Conservation (phyloP, 2,888 invertebrate genomes). For the Zhuqinia jingwanae region DNA sequence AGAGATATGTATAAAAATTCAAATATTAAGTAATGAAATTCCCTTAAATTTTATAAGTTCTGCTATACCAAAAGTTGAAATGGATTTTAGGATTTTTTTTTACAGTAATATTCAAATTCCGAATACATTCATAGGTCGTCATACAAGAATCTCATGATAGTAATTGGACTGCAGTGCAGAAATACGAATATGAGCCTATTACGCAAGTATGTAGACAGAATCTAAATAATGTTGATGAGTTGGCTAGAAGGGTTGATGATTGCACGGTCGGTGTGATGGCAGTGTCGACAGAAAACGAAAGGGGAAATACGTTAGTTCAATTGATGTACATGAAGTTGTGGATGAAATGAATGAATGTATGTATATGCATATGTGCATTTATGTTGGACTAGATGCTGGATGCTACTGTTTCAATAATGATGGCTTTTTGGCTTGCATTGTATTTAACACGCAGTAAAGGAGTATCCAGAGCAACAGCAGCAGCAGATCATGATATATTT, state of each 20-base stretch:
- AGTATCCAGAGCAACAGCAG: too few relatives aligned
- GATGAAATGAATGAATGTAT: neutral
- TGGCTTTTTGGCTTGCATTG: slow-evolving; percentile 33
- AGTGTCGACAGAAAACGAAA: slow-evolving; percentile 1
- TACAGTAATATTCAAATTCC: slow-evolving; percentile 35
- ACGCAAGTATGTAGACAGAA: too few relatives aligned
- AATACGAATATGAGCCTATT: neutral
- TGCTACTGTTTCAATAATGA: slow-evolving; percentile 49
- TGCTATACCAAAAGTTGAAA: slow-evolving; percentile 1
- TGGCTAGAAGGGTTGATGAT: neutral
- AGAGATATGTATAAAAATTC: too few relatives aligned
- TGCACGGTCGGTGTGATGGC: slow-evolving; percentile 33
- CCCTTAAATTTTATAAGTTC: too few relatives aligned
- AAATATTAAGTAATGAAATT: too few relatives aligned
- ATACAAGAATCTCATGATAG: too few relatives aligned
- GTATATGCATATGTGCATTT: neutral
- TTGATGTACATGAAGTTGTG: slow-evolving; percentile 54
- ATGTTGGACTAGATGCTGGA: slow-evolving; percentile 32
- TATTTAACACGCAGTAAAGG: too few relatives aligned
- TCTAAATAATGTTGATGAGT: slow-evolving; percentile 5
- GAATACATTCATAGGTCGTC: neutral
- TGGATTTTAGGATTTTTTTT: slow-evolving; percentile 30
- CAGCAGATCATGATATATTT: too few relatives aligned
- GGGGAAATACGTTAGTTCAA: slow-evolving; percentile 37
- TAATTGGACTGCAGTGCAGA: too few relatives aligned